Conservation (phyloP, 2,113 vertebrate species). For the Myxocyprinus asiaticus region DNA sequence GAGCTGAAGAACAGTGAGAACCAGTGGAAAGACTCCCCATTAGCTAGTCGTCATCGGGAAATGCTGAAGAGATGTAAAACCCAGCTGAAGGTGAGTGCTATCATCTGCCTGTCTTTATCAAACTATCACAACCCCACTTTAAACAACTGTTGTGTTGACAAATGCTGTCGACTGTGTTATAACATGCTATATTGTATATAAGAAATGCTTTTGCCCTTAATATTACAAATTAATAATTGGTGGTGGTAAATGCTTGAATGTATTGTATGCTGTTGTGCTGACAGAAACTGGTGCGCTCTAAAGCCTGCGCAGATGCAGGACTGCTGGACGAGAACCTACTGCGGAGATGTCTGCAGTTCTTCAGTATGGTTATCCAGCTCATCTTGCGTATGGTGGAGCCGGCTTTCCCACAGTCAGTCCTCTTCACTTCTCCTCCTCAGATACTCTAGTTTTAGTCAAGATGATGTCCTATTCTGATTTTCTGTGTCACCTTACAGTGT, state of each 20-base stretch:
- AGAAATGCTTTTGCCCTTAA: too few species aligned
- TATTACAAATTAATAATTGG: too few species aligned
- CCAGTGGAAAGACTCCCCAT: conserved; percentile 96
- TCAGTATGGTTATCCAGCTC: conserved; percentile 96
- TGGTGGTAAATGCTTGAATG: too few species aligned
- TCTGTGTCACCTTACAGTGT: conserved; percentile 72
- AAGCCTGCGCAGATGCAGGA: conserved; percentile 94
- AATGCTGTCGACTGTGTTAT: too few species aligned
- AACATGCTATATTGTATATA: too few species aligned
- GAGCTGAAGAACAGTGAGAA: conserved; percentile 97
- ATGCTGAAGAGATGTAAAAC: conserved; percentile 99
- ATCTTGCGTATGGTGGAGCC: conserved; percentile 94
- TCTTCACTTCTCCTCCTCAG: not conserved
- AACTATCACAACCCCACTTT: not conserved
- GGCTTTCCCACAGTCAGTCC: conserved; percentile 90
- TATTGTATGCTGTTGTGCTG: not conserved
- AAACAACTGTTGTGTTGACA: too few species aligned
- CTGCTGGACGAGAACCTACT: conserved; percentile 96
- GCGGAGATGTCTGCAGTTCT: conserved; percentile 95
- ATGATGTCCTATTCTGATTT: not conserved
- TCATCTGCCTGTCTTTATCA: not conserved
- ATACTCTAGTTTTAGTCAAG: not conserved
- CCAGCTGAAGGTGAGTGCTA: conserved; percentile 89
- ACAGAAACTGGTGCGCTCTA: conserved; percentile 97
- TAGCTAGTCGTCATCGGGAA: conserved; percentile 92